Base-by-base conservation (phyloP, 1,140 invertebrate genomes). In the Apis cerana region DNA sequence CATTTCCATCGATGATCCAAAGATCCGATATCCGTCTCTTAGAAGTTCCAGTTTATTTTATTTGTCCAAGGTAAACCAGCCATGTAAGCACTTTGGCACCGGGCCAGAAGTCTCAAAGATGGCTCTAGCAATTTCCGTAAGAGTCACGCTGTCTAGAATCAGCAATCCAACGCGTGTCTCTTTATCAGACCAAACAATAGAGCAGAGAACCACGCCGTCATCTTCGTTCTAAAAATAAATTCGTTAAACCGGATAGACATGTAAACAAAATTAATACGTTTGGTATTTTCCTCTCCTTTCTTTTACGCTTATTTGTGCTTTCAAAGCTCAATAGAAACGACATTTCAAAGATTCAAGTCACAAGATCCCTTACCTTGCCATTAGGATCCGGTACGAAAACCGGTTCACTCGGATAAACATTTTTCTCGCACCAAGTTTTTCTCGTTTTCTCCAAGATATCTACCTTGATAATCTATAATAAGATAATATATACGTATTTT, bases 331-430 rank as follows among this genome's bases (percentile, higher is more conserved):
- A 68, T n/a, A n/a, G 33, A 54, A 76, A 75, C 21, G 13, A 56
- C 11, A 56, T 56, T 88, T 23, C 5, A 68, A 11, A 2, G 12
- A 48, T n/a, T 19, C 9, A 48, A 12, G 48, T 13, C 19, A 15
- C 19, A 13, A 21, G 33, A 65, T 56, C 4, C 33, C 9, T 72
- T 94, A 97, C 97, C 93, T 95, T 94, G 23, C 95, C 94, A 80
- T 96, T 91, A 17, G 97, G 97, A 19, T 94, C 89, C 4, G 96
- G 95, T 17, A 98, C 96, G 92, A 98, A 98, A 78, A 98, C 96
- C 0, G 98, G 97, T 92, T 99, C 98, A 89, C 97, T 98, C 1
- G 97, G 97, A 91, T 97, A 98, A 75, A 96, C 95, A 78, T 96
- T 95, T 3, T 92, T 90, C 90, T 98, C 97, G 75, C 95, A 95